Evolutionary conservation across 2,888 invertebrate genomes (phyloP).

Genomic region (Asteroscopus sphinx): DNA sequence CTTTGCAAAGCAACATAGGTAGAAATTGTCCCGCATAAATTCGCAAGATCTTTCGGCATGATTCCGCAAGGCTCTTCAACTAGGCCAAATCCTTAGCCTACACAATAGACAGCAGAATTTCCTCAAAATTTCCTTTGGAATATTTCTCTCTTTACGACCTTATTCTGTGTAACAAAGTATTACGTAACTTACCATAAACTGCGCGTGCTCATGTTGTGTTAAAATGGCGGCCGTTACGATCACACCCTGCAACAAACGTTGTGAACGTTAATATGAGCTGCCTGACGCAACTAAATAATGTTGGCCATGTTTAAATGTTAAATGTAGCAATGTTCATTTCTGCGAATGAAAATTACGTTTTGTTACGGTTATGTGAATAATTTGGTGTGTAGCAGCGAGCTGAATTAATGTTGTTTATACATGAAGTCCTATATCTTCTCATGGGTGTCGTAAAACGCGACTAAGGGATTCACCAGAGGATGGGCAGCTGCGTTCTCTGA

Average conservation of each 20-base stretch:
- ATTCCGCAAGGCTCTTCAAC: too few species aligned
- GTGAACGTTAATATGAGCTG: slow-evolving; percentile 31
- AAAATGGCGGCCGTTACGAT: slow-evolving; percentile 50
- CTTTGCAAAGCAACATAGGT: too few species aligned
- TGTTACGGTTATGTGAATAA: slow-evolving; percentile 9
- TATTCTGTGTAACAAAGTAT: slow-evolving; percentile 29
- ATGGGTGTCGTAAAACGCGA: too few species aligned
- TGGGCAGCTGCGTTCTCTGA: too few species aligned
- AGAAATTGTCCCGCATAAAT: too few species aligned
- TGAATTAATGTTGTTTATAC: neutral
- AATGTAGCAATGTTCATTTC: slow-evolving; percentile 20
- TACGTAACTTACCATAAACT: slow-evolving; percentile 77
- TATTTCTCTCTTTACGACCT: slow-evolving; percentile 5
- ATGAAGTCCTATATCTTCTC: too few species aligned
- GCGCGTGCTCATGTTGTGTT: slow-evolving; percentile 73
- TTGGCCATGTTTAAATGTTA: slow-evolving; percentile 2
- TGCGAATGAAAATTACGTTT: slow-evolving; percentile 14
- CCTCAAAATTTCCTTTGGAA: neutral
- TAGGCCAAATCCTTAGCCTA: too few species aligned
- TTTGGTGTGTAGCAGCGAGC: slow-evolving; percentile 1
- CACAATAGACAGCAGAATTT: too few species aligned
- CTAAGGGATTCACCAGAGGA: too few species aligned
- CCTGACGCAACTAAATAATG: slow-evolving; percentile 10
- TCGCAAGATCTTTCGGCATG: too few species aligned
- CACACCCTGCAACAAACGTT: slow-evolving; percentile 70